Conservation (phyloP, 2,113 vertebrate genomes). For the Hippocampus barbouri region DNA sequence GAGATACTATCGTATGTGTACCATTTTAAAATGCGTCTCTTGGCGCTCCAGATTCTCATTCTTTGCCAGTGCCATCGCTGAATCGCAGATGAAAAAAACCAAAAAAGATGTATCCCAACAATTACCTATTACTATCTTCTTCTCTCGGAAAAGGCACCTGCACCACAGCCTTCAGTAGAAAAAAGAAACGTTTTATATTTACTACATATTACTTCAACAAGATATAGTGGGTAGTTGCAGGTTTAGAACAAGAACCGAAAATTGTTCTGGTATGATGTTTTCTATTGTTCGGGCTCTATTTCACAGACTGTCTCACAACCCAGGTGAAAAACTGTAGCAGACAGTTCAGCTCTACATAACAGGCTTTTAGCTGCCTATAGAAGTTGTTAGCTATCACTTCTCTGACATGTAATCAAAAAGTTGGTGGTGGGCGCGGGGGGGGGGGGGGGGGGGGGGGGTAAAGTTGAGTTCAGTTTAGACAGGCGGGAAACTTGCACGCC, state of each 20-base stretch:
- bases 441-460: too few species aligned
- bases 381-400: constrained; percentile 8
- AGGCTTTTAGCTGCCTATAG: neutral
- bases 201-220: neutral
- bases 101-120: too few species aligned
- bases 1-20: too few species aligned
- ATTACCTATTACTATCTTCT: too few species aligned
- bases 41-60: too few species aligned
- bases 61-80: too few species aligned
- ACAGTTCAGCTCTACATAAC: neutral
- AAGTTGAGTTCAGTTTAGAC: too few species aligned
- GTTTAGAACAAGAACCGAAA: neutral
- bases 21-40: too few species aligned
- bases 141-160: too few species aligned
- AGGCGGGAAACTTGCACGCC: too few species aligned
- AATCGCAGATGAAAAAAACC: too few species aligned
- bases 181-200: neutral
- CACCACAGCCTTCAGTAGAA: too few species aligned
- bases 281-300: neutral
- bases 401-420: constrained; percentile 3
- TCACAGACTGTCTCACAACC: neutral
- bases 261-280: neutral
- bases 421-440: neutral
- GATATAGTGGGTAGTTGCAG: neutral
- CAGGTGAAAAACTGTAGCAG: constrained; percentile 1